Base-by-base conservation (phyloP, 1,140 invertebrate genomes). In the Zaprionus kolodkinae region DNA sequence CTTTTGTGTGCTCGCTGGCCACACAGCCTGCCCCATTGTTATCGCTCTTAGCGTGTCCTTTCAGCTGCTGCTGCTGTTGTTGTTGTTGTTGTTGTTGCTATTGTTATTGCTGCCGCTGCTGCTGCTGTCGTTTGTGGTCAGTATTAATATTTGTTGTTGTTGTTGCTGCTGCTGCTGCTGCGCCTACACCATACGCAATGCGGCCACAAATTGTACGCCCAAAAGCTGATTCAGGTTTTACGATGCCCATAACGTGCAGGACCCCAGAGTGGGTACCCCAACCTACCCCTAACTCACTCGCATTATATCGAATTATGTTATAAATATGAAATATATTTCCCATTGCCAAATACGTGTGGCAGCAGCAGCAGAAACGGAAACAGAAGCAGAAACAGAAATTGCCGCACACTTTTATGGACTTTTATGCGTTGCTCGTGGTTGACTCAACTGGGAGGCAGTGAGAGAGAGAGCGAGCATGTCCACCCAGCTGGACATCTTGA, bases 241-340 rank as follows among this genome's bases (percentile, higher is more conserved):
- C 67, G 84, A 80, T 69, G 73, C 36, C 45, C 56, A 55, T 70
- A 57, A 67, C 57, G 67, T 55, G 62, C 54, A 50, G 25, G 55
- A 45, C 27, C 61, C 45, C 43, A 54, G 50, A 50, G 50, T 9
- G 11, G 27, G 21, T 30, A 3, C 7, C 25, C 10, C 5, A 33
- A 5, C 15, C 15, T 11, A 6, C 17, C 1, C 9, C 17, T 48
- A 33, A 71, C 68, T 60, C 61, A 21, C 83, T 75, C 55, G 84
- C 65, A 87, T 87, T 87, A 87, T 87, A 87, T 87, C 84, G 84
- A 87, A 87, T 87, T 87, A 87, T 87, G 84, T 87, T 87, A 87
- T 87, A 87, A 87, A 87, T 87, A 87, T 88, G 67, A 87, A 87
- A 88, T 87, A 84, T 88, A 87, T 86, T 72, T 85, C 35, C 21